Base-by-base conservation (phyloP, 1,140 invertebrate species). In the Cotesia typhae region DNA sequence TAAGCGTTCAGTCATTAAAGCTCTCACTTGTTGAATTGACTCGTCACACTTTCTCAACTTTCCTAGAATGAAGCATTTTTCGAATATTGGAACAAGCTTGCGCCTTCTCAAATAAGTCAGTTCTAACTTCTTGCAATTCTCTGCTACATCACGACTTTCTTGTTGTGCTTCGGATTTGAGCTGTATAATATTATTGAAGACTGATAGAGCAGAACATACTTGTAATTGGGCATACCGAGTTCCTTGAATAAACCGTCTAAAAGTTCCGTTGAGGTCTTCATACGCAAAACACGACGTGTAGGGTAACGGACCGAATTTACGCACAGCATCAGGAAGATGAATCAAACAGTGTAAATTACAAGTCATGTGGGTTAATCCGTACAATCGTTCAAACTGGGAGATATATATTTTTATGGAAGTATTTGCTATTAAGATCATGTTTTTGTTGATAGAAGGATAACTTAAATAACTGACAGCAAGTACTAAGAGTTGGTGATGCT, bases 221-320 rank as follows among this genome's bases (percentile, higher is more conserved):
- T 74, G 73, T 38, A 67, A 36, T 14, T 70, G 52, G 67, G 74
- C 51, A 36, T 70, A 65, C 47, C 75, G 67, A 20, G 77, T 76
- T 4, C 64, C 68, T 41, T 74, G 67, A 37, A 74, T 70, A 55
- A 78, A 68, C 4, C 52, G 60, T 51, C 67, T 60, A 5, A 78
- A 12, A 6, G 70, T 52, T 53, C 72, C 74, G 74, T 79, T 76
- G 35, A 71, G 60, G 63, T 61, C 41, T 75, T 79, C 74, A 35
- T 51, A 76, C 12, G 70, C 59, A n/a, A 76, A 74, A 5, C 71
- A 68, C 0, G 75, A 76, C 12, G 41, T 69, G 28, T 2, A 61
- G 9, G 5, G n/a, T 28, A 61, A 28, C 6, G n/a, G n/a, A 20
- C 59, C 59, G 6, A 61, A 61, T 6, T 61, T 28, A 1, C n/a